Percentiles rank a stretch among this genome's conserved stretches.
phyloP scores from a whole-genome alignment of 2,888 invertebrate species.

The Drosophila phalerata region DNA sequence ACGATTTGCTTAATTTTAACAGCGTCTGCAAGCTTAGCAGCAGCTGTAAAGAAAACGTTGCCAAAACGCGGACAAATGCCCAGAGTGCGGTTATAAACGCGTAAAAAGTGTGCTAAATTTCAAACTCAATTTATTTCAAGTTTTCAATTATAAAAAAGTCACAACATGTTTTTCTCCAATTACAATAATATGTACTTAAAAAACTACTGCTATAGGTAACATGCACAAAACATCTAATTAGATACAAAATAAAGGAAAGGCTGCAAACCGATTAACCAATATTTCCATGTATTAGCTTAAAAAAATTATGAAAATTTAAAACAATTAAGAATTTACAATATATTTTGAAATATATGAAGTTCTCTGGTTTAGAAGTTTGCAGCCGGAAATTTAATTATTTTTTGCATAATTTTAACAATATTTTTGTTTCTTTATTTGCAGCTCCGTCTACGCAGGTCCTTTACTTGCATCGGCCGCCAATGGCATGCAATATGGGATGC shows the following conservation, averaged over 20 bases:
- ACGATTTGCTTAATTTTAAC: conserved; percentile 23
- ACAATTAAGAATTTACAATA: too few species aligned
- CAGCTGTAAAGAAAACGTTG: conserved; percentile 25
- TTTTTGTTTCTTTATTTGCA: conserved; percentile 51
- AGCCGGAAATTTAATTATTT: too few species aligned
- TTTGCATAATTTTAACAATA: neutral
- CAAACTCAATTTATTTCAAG: neutral
- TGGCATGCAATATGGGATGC: conserved; percentile 83
- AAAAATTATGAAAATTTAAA: too few species aligned
- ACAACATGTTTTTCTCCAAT: conserved; percentile 81
- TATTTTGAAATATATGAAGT: too few species aligned
- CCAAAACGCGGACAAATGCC: conserved; percentile 42
- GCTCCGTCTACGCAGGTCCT: conserved; percentile 84
- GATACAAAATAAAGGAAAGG: neutral
- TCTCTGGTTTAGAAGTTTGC: neutral
- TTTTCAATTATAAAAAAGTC: neutral
- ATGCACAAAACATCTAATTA: neutral
- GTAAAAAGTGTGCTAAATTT: conserved; percentile 1
- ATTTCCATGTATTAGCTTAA: neutral
- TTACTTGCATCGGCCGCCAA: conserved; percentile 82
- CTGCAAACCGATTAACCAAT: too few species aligned
- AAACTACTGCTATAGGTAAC: conserved; percentile 83
- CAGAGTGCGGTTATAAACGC: conserved; percentile 41
- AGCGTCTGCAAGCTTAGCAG: conserved; percentile 18
- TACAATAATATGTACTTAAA: conserved; percentile 84